A percentile compares a stretch with the other conserved stretches of the same genome.
Evolutionary conservation across 2,797 vertebrate genomes (phyloP).

Genomic region (Siniperca obscura): DNA sequence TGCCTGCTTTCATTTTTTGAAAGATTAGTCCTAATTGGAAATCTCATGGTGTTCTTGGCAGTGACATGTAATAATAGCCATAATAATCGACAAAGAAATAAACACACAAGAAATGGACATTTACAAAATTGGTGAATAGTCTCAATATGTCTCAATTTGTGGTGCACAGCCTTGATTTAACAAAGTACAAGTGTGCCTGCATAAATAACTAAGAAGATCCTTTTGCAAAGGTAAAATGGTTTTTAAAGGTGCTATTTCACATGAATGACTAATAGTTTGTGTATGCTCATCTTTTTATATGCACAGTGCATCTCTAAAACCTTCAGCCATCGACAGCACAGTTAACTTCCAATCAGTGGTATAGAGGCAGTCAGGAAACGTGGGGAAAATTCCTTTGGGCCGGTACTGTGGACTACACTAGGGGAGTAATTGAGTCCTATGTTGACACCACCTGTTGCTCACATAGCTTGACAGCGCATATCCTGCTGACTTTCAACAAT

Average conservation of each 20-base stretch:
- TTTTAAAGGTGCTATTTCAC: background rate
- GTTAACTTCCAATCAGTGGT: background rate
- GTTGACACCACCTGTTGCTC: background rate
- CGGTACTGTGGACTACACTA: too few species aligned
- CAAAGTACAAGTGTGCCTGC: background rate
- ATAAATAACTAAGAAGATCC: background rate
- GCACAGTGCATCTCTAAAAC: background rate
- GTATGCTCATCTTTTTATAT: background rate
- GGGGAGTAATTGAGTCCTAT: background rate
- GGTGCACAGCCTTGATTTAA: background rate
- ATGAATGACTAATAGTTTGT: background rate
- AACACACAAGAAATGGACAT: background rate
- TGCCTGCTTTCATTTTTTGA: background rate
- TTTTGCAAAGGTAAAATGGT: background rate
- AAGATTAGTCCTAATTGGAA: constrained; percentile 21
- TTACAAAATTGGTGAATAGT: background rate
- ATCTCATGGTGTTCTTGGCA: background rate
- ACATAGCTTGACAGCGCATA: background rate
- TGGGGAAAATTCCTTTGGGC: background rate
- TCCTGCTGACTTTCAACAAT: background rate
- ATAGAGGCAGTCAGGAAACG: background rate
- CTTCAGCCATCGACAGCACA: background rate
- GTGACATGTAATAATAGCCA: background rate
- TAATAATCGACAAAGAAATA: background rate
- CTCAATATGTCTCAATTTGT: background rate